Base-by-base conservation (phyloP, 1,140 invertebrate genomes). In the Pissodes strobi region DNA sequence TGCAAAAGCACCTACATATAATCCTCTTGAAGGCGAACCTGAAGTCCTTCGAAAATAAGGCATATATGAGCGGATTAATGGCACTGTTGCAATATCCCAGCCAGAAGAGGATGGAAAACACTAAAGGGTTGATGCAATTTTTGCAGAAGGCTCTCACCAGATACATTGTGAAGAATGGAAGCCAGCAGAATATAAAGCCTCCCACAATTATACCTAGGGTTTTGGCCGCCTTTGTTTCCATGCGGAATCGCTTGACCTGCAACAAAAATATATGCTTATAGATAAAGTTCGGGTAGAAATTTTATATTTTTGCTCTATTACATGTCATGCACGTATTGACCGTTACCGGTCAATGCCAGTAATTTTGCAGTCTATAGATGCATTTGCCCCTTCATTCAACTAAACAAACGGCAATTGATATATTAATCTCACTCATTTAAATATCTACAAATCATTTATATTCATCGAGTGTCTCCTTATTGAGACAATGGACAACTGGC, bases 71-170 rank as follows among this genome's bases (percentile, higher is more conserved):
- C 0, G 95, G 95, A 78, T 97, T 98, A 63, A 96, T 89, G 18
- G 94, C 94, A 9, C 92, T 95, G 79, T 98, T 98, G 76, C 93
- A 94, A 78, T 98, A 99, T 1, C 96, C 96, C 19, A 98, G 83
- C 95, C 95, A 98, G 79, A 97, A 98, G 5, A 97, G 86, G 1
- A 97, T 86, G 37, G 91, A 95, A 79, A 97, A 95, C 27, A 94
- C 80, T 39, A 91, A 83, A 0, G 87, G 86, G 53, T 90, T 85
- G 25, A 94, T 91, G 77, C 90, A 93, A 52, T 87, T 84, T 1
- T 84, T 84, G 68, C 90, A 93, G 74, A 96, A 94, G 0, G 90
- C 91, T 51, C 90, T 83, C 18, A 93, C 84, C 21, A 96, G 82
- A 77, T 97, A 97, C 82, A 95, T 89, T 5, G 90, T 93, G 82